Percentiles rank a stretch among this genome's conserved stretches.
These are phyloP conservation scores for Whitmania pigra DNA, from an alignment of 1,140 invertebrate species.

Conservation along the genomic window DNA sequence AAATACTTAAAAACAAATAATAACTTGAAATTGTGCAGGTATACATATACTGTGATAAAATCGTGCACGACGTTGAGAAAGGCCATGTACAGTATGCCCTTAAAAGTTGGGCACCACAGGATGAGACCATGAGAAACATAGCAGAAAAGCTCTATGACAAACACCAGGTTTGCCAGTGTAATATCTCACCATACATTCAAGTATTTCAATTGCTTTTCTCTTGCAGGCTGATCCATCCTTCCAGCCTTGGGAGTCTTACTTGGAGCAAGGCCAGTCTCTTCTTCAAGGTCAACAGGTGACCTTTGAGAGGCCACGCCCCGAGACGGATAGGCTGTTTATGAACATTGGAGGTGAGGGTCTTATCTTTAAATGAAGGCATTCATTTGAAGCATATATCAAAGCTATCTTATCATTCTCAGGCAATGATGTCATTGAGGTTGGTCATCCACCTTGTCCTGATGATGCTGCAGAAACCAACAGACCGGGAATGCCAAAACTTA, in stretches of 20 bases:
- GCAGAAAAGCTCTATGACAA: conserved; percentile 14
- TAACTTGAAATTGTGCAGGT: background rate
- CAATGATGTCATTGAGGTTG: conserved; percentile 83
- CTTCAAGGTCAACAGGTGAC: conserved; percentile 43
- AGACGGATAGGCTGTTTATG: conserved; percentile 90
- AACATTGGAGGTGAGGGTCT: conserved; percentile 60
- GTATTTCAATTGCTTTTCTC: conserved; percentile 13
- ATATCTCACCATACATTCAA: background rate
- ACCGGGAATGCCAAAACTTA: conserved; percentile 25
- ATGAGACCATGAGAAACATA: conserved; percentile 3
- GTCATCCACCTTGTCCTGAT: conserved; percentile 40
- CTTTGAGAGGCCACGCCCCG: conserved; percentile 60
- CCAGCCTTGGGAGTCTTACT: conserved; percentile 50
- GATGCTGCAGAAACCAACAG: conserved; percentile 29
- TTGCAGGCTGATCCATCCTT: conserved; percentile 33
- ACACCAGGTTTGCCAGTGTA: background rate
- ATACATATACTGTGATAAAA: conserved; percentile 23
- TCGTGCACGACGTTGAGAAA: conserved; percentile 33
- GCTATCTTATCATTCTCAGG: background rate
- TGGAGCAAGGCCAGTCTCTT: conserved; percentile 51
- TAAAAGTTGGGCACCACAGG: conserved; percentile 33
- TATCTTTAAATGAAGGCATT: too few species aligned
- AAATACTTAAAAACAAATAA: background rate
- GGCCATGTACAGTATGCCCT: conserved; percentile 31
- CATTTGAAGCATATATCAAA: too few species aligned